Evolutionary conservation across 1,140 invertebrate species (phyloP), one percentile per base, ranked within the genome.

Genomic region (Eupristina koningsbergeri): DNA sequence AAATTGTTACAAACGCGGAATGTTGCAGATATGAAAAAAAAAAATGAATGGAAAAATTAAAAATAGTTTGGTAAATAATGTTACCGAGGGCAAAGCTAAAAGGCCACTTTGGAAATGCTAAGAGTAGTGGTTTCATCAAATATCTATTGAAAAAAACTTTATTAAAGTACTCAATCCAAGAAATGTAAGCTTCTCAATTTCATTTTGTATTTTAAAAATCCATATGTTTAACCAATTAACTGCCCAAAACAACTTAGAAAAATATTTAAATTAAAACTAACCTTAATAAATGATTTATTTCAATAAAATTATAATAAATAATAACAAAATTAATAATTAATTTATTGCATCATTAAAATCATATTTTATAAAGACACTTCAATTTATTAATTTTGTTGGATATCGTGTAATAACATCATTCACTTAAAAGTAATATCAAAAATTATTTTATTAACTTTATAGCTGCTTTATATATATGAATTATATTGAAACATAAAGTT

Each of bases 221-320:
- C 19, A 82, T 69, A 39, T 6, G 31, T 39, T 83, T n/a, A 17
- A 41, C 41, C 31, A 69, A 71, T 61, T 31, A 45, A 78, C 17
- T 13, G 34, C 39, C 17, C 15, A 63, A 67, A 53, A 67, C 11
- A 77, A 69, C 84, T 74, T 64, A 73, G n/a, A 84, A 82, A 78
- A 85, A 85, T 69, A 85, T 63, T 74, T 26, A 78, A 86, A 85
- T 74, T 34, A 73, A 34, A 78, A 81, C 22, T 31, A 76, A 67
- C 29, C 47, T 76, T 83, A 85, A 85, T 84, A 86, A 67, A 87
- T 80, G 64, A 45, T 85, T 86, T 87, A 86, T 85, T 34, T 31
- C 61, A 87, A 85, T 79, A 50, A 9, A 83, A 31, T 87, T 81
- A 83, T 88, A 80, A 77, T 83, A 36, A 74, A n/a, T n/a, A 75